Evolutionary conservation across 1,140 invertebrate genomes (phyloP).

Genomic region (Sesamia nonagrioides): DNA sequence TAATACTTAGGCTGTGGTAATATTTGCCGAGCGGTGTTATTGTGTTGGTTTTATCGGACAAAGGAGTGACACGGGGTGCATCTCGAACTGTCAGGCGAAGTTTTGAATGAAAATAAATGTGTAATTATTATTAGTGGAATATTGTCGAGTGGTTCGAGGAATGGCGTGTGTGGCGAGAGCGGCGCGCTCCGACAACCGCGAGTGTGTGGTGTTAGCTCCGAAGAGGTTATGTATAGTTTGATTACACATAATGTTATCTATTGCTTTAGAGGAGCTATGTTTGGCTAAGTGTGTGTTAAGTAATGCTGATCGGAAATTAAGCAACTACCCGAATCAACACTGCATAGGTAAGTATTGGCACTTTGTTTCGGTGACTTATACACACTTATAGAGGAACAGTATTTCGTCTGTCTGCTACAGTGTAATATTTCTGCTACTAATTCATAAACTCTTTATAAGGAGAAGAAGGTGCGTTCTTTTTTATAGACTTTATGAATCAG

Average conservation of each 20-base stretch:
- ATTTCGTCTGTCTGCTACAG: no score
- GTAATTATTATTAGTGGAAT: constrained; percentile 63
- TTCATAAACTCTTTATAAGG: no score
- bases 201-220: constrained; percentile 48
- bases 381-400: no score
- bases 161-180: constrained; percentile 37
- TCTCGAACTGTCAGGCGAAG: constrained; percentile 56
- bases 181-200: neutral
- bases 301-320: neutral
- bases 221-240: neutral
- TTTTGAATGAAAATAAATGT: constrained; percentile 62
- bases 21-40: neutral
- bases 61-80: constrained; percentile 55
- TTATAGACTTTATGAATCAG: no score
- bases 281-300: neutral
- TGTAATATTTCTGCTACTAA: no score
- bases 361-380: no score
- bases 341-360: no score
- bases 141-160: constrained; percentile 54
- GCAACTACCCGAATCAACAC: neutral
- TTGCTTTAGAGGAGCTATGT: neutral
- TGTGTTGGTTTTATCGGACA: constrained; percentile 46
- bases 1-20: neutral
- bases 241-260: constrained; percentile 10
- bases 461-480: no score